Base-by-base conservation (phyloP, 2,113 vertebrate genomes). In the Perca schrenkii region DNA sequence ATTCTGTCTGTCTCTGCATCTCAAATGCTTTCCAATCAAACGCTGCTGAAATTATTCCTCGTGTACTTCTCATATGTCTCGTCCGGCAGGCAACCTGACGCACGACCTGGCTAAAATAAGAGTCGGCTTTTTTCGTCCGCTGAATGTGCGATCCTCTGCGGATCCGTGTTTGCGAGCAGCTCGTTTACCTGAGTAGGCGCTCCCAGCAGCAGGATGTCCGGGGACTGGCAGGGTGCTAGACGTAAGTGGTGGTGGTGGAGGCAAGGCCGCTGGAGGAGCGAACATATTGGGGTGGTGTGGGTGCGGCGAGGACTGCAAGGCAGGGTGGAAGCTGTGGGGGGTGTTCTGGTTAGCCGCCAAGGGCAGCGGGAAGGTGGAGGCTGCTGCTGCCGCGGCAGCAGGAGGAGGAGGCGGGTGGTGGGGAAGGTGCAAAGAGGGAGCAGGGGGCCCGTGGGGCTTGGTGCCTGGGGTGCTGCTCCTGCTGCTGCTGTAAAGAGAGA, bases 261-360 rank as follows among this genome's bases (percentile, higher is more conserved):
- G 98, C 96, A 99, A 90, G 88, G 98, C 97, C 70, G 98, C 95
- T 94, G 98, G 98, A 95, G 98, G 97, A 96, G 97, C 98, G 93
- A 99, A 99, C 98, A 99, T 99, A 97, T 98, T 98, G 97, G 97
- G 97, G 96, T 98, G 98, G 92, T 98, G 98, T 56, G 97, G 93
- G 94, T 97, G 98, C 0, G 96, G 92, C 94, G 96, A 95, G 80
- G 97, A 95, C 94, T 97, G 98, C 93, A 97, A 96, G 95, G 96
- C 76, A 90, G 97, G 95, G 0, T 97, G 95, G 95, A 97, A 98
- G 95, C 95, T 94, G 92, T 97, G 97, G 92, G 97, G 95, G 22
- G 96, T 91, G 82, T 93, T 96, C 93, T 97, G 97, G 94, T 94
- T 97, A 58, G 89, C 81, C 13, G 96, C 94, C 80, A 98, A 89